These are phyloP conservation scores for Coluber constrictor DNA, from an alignment of 2,797 vertebrate species.

Conservation along the genomic window DNA sequence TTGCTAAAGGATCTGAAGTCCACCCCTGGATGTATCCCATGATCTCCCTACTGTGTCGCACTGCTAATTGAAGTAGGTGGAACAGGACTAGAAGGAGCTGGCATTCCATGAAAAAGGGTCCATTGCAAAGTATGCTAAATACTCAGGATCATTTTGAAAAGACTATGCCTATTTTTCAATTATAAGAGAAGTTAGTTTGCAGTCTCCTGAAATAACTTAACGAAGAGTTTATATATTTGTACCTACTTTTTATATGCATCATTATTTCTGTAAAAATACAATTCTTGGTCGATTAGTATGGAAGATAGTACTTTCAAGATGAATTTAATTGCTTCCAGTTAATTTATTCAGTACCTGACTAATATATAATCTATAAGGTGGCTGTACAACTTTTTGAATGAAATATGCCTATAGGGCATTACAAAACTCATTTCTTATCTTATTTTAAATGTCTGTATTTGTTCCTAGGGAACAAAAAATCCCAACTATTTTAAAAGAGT, in stretches of 20 bases:
- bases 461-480: background rate
- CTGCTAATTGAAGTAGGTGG: background rate
- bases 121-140: background rate
- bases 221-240: background rate
- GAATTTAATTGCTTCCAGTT: conserved; percentile 1
- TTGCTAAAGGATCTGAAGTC: no score
- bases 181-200: rapidly evolving
- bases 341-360: conserved; percentile 1
- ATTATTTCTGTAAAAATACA: conserved; percentile 5
- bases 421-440: conserved; percentile 18
- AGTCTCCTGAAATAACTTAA: rapidly evolving
- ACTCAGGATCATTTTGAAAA: background rate
- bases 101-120: background rate
- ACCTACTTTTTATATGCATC: background rate
- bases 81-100: background rate
- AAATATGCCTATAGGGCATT: conserved; percentile 8
- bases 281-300: background rate
- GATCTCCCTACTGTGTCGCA: background rate
- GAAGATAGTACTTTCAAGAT: background rate
- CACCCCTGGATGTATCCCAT: background rate
- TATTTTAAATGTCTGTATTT: background rate
- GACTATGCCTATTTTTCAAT: background rate
- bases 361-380: conserved; percentile 8
- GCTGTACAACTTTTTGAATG: background rate
- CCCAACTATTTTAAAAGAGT: background rate